A percentile compares a stretch with the other conserved stretches of the same genome.
These are phyloP conservation scores for Chondrilla cf. caribensis DNA, from an alignment of 37 sponge, comb jelly and placozoan genomes.

Conservation along the genomic window DNA sequence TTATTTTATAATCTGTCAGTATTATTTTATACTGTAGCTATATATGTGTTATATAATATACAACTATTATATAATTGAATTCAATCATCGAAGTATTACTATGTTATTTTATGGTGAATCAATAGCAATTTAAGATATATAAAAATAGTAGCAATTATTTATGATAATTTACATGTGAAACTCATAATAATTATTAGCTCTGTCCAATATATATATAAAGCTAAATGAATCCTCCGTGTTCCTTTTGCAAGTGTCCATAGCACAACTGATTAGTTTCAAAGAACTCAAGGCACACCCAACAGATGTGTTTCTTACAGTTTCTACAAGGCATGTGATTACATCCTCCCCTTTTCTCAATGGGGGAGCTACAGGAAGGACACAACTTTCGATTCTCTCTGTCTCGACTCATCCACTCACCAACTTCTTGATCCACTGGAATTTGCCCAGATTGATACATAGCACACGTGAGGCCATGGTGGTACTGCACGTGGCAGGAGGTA, in stretches of 20 bases:
- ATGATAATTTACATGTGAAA: too few relatives aligned
- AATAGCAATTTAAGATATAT: too few relatives aligned
- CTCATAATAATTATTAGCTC: too few relatives aligned
- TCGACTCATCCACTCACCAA: conserved; percentile 41
- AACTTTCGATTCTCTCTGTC: conserved; percentile 30
- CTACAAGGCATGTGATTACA: conserved; percentile 46
- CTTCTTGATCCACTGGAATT: neutral
- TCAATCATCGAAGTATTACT: too few relatives aligned
- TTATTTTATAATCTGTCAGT: too few relatives aligned
- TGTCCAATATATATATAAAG: too few relatives aligned
- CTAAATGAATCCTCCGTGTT: conserved; percentile 35
- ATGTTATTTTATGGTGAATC: too few relatives aligned
- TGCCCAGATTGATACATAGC: conserved; percentile 21
- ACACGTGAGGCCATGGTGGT: conserved; percentile 64
- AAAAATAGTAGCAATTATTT: too few relatives aligned
- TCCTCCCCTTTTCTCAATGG: conserved; percentile 64
- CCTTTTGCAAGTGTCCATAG: conserved; percentile 41
- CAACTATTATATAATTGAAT: too few relatives aligned
- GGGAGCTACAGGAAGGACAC: conserved; percentile 62
- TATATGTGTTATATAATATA: too few relatives aligned
- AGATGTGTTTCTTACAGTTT: conserved; percentile 45
- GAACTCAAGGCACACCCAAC: conserved; percentile 57
- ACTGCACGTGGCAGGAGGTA: conserved; percentile 45
- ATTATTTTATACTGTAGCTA: too few relatives aligned
- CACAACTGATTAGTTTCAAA: conserved; percentile 42